Conservation (phyloP, 2,113 vertebrate genomes). For the Neodon shergylaensis region DNA sequence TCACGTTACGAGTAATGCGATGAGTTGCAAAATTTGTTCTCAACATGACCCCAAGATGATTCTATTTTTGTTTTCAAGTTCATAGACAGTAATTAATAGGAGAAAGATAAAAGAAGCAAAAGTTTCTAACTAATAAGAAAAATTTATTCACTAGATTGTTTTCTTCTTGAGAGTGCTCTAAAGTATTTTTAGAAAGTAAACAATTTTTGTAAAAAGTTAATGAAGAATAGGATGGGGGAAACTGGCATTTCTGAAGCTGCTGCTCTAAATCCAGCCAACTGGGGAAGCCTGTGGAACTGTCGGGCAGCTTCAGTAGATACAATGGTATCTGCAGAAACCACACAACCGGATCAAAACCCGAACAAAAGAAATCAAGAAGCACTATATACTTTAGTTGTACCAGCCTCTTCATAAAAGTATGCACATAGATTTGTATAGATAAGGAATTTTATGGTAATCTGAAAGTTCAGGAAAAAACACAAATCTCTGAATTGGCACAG, state of each 20-base stretch:
- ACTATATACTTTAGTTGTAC: not conserved
- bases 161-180: conserved; percentile 18
- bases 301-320: not conserved
- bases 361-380: not conserved
- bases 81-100: not conserved
- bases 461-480: not conserved
- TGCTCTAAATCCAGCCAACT: not conserved
- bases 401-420: not conserved
- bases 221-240: not conserved
- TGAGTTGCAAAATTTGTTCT: not conserved
- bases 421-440: not conserved
- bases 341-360: not conserved
- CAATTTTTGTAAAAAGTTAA: not conserved
- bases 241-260: not conserved
- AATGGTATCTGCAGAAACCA: not conserved
- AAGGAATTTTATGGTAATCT: not conserved
- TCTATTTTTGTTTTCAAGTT: conserved; percentile 41
- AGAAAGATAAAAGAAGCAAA: conserved; percentile 26
- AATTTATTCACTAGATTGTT: not conserved
- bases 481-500: not conserved
- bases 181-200: not conserved
- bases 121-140: conserved; percentile 9
- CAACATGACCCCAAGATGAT: not conserved
- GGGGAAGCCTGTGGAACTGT: not conserved
- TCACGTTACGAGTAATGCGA: not conserved